Evolutionary conservation across 2,113 vertebrate species (phyloP).

Genomic region (Ctenomys sociabilis): DNA sequence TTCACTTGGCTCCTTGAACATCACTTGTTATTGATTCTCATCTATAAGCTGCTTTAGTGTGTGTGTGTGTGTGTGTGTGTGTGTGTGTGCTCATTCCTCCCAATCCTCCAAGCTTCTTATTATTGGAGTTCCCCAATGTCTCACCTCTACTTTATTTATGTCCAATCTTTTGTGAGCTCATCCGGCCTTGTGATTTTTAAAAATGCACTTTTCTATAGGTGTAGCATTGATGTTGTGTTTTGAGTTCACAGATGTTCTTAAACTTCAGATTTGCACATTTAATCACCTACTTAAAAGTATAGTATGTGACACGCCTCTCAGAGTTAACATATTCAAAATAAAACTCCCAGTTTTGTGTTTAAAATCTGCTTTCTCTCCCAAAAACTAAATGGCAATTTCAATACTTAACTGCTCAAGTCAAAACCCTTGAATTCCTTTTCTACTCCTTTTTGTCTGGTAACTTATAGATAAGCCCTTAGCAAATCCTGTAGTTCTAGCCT

Average conservation of each 20-base stretch:
- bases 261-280: neutral
- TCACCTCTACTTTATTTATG: neutral
- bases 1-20: neutral
- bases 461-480: neutral
- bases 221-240: neutral
- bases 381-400: neutral
- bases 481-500: neutral
- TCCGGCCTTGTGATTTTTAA: neutral
- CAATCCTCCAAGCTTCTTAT: neutral
- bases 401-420: neutral
- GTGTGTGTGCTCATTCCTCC: neutral
- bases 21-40: neutral
- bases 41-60: neutral
- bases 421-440: neutral
- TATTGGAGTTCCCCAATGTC: neutral
- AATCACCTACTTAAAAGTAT: neutral
- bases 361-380: neutral
- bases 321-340: neutral
- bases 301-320: neutral
- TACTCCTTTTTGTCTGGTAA: neutral
- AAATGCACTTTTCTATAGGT: neutral
- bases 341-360: neutral
- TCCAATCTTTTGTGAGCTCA: neutral
- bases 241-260: neutral
- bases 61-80: neutral